phyloP scores from a whole-genome alignment of 2,113 vertebrate genomes.

The Crotalus helleri region DNA sequence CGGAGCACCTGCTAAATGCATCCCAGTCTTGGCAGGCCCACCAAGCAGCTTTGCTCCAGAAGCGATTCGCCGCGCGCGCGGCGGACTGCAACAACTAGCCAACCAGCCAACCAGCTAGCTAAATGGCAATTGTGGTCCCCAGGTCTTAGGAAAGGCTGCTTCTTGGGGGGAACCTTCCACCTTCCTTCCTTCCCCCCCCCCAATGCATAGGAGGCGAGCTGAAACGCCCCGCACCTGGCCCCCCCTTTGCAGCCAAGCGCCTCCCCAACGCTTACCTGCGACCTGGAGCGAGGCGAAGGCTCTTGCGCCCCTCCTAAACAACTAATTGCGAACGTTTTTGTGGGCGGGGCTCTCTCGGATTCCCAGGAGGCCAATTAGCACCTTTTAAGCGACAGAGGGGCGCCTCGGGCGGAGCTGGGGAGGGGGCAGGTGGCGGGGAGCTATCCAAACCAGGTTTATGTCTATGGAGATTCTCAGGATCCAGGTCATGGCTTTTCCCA shows the following conservation, averaged over 20 bases:
- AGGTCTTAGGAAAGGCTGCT: neutral
- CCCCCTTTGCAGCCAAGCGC: neutral
- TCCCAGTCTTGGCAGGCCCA: neutral
- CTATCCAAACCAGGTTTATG: neutral
- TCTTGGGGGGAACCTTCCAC: neutral
- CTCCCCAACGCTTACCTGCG: neutral
- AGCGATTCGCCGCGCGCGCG: neutral
- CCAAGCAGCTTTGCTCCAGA: neutral
- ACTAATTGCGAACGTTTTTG: neutral
- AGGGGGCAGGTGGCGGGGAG: neutral
- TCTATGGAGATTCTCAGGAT: too few relatives aligned
- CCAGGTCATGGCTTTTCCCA: too few relatives aligned
- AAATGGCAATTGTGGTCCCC: neutral
- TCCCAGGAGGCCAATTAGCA: neutral
- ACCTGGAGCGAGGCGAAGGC: neutral
- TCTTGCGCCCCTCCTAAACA: neutral
- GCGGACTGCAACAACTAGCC: neutral
- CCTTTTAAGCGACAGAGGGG: neutral
- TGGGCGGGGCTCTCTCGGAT: neutral
- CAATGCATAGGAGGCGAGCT: neutral
- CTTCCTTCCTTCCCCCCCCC: too few relatives aligned
- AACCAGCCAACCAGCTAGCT: neutral
- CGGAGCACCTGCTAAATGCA: neutral
- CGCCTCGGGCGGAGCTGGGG: neutral
- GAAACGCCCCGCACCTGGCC: neutral